Conservation (phyloP, 2,113 vertebrate genomes). For the Ictidomys tridecemlineatus region DNA sequence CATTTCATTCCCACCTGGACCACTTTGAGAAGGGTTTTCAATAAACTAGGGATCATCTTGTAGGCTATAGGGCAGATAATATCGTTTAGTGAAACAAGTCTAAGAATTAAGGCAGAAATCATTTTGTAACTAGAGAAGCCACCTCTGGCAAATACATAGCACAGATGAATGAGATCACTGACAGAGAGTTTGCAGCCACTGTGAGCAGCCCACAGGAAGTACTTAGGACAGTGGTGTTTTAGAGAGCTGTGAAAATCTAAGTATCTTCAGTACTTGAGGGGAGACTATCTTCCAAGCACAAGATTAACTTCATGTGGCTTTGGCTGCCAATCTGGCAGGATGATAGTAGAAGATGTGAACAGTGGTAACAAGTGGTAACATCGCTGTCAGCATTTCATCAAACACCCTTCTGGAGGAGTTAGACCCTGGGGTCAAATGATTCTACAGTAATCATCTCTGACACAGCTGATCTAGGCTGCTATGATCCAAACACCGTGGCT, state of each 20-base stretch:
- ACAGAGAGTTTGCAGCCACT: neutral
- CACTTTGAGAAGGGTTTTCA: neutral
- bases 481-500: neutral
- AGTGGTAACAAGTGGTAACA: neutral
- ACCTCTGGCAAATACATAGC: neutral
- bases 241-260: neutral
- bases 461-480: neutral
- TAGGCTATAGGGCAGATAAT: neutral
- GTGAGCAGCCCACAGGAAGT: neutral
- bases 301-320: neutral
- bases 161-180: neutral
- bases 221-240: neutral
- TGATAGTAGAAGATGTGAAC: neutral
- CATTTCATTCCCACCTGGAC: neutral
- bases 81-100: neutral
- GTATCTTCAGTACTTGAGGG: neutral
- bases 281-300: neutral
- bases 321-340: neutral
- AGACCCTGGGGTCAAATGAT: conserved; percentile 9
- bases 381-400: conserved; percentile 35
- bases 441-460: neutral
- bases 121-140: neutral
- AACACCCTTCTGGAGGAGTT: conserved; percentile 20
- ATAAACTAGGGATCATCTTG: neutral
- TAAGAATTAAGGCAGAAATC: neutral